Evolutionary conservation across 2,797 vertebrate genomes (phyloP).

Genomic region (Champsocephalus gunnari): DNA sequence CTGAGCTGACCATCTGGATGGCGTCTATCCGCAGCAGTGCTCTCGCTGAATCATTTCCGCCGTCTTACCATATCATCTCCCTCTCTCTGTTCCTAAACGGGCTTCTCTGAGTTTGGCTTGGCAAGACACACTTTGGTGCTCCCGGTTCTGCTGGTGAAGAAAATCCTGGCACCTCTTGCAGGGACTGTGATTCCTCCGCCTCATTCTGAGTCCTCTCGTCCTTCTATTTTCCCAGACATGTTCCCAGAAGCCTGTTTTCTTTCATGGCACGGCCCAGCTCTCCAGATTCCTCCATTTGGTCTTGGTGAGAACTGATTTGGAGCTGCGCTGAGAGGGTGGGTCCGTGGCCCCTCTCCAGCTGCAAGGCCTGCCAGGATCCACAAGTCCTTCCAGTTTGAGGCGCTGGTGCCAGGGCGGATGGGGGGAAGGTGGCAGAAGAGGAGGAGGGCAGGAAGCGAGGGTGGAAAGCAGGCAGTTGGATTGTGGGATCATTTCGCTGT

Average conservation of each 20-base stretch:
- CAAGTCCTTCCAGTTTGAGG: constrained; percentile 75
- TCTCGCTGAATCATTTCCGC: constrained; percentile 58
- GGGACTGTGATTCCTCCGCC: constrained; percentile 53
- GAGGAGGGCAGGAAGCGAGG: constrained; percentile 48
- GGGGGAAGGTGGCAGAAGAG: neutral
- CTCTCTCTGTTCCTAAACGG: constrained; percentile 59
- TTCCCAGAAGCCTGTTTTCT: constrained; percentile 75
- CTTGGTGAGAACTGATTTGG: constrained; percentile 74
- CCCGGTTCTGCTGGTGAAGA: constrained; percentile 62
- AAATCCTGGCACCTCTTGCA: constrained; percentile 62
- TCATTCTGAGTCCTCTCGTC: constrained; percentile 51
- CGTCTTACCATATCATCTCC: constrained; percentile 62
- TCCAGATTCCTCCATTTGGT: constrained; percentile 79
- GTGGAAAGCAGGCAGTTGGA: constrained; percentile 62
- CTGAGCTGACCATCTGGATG: constrained; percentile 80
- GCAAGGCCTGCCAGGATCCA: constrained; percentile 75
- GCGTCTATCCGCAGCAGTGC: constrained; percentile 52
- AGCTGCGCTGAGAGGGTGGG: constrained; percentile 66
- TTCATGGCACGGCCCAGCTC: constrained; percentile 65
- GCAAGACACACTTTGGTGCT: constrained; percentile 57
- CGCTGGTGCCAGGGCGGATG: constrained; percentile 65
- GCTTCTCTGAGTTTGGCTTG: constrained; percentile 68
- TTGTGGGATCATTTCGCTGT: constrained; percentile 76
- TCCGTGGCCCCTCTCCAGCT: constrained; percentile 73
- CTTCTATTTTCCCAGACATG: constrained; percentile 69